Base-by-base conservation (phyloP, 2,888 invertebrate genomes). In the Marasmarcha lunaedactyla region DNA sequence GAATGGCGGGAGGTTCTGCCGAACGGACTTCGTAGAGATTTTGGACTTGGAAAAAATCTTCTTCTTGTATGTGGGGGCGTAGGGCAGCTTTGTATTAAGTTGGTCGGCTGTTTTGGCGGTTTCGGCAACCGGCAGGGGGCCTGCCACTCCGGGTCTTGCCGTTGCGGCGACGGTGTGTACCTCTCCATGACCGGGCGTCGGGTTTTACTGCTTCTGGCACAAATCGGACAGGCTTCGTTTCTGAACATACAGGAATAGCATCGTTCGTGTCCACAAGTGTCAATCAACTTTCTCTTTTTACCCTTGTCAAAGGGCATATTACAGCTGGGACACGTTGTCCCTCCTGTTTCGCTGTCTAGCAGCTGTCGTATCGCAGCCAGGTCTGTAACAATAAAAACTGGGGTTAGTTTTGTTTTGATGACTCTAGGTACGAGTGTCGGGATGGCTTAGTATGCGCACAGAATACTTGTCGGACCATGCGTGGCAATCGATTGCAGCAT, bases 231-330 rank as follows among this genome's bases (percentile, higher is more conserved):
- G 48, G 90, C 89, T 73, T 95, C 94, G 85, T 92, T 94, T 57
- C 90, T 90, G 85, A 95, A 95, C 89, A 96, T 92, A 78, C 97
- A 97, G 52, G 94, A 91, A 86, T 96, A 96, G 77, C 97, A 97
- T 47, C 95, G 86, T 71, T 96, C 96, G 87, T 97, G 97, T 52
- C 97, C 96, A 78, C 97, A 97, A 46, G 94, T 91, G 85, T 97
- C 97, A 67, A 96, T 95, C 63, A 97, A 86, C 71, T 94, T 92
- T 76, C 97, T 89, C 83, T 96, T 95, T 84, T 96, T 97, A 74
- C 96, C 96, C 83, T 95, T 95, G 83, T 97, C 96, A 84, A 95
- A 97, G 55, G 95, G 95, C 90, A 95, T 93, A 74, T 90, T 91
- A 85, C 94, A 94, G 72, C 92, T 92, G 49, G 93, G 93, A 74